Evolutionary conservation across 2,113 vertebrate genomes (phyloP).

Genomic region (Gracilinanus agilis): DNA sequence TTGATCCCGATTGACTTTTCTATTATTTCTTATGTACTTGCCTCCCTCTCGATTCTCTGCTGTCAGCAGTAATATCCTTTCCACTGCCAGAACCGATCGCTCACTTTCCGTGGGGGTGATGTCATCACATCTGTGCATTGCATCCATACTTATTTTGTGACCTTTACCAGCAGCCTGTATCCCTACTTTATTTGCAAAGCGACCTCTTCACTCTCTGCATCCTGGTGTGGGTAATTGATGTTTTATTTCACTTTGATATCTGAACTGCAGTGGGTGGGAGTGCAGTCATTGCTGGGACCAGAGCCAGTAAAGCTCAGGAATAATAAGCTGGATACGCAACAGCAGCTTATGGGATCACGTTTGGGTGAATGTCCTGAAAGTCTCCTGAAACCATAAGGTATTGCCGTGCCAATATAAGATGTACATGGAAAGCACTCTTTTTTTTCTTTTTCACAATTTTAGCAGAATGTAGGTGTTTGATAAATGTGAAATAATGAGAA

Average conservation of each 20-base stretch:
- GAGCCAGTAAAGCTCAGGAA: constrained; percentile 60
- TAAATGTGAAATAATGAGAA: constrained; percentile 22
- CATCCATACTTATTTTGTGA: constrained; percentile 54
- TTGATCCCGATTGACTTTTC: constrained; percentile 29
- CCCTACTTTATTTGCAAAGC: constrained; percentile 65
- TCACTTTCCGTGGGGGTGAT: constrained; percentile 61
- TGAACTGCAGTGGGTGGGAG: constrained; percentile 59
- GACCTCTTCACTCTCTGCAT: constrained; percentile 60
- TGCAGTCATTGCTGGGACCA: constrained; percentile 63
- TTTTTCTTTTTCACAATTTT: constrained; percentile 21
- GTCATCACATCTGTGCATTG: constrained; percentile 57
- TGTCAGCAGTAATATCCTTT: constrained; percentile 21
- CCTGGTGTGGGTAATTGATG: constrained; percentile 63
- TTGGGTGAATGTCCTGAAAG: constrained; percentile 40
- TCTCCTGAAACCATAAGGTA: constrained; percentile 28
- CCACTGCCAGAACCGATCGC: constrained; percentile 17
- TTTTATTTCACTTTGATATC: constrained; percentile 76
- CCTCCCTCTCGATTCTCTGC: constrained; percentile 40
- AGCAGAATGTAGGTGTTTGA: constrained; percentile 13
- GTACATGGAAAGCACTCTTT: constrained; percentile 32
- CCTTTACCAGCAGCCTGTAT: constrained; percentile 36
- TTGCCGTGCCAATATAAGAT: constrained; percentile 20
- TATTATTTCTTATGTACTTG: constrained; percentile 4
- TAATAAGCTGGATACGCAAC: constrained; percentile 17
- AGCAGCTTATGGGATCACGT: constrained; percentile 34